These are phyloP conservation scores for Aphodius sticticus DNA, from an alignment of 2,888 invertebrate species.

Conservation along the genomic window DNA sequence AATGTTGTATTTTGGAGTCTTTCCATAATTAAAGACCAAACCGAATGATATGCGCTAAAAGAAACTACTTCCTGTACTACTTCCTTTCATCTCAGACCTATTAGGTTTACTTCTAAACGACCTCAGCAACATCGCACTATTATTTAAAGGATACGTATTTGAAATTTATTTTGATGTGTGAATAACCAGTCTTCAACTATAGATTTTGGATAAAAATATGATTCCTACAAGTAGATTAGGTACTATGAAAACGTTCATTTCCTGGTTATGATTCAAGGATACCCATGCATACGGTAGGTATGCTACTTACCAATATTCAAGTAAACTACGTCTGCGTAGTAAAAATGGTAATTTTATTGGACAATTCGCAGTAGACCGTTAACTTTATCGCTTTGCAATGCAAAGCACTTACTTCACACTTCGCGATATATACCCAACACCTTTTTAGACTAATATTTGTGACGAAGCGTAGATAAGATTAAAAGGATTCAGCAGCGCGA, in stretches of 20 bases:
- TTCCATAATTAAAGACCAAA: too few relatives aligned
- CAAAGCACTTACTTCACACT: background rate
- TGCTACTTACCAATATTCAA: background rate
- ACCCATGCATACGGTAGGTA: too few relatives aligned
- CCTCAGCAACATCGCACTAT: too few relatives aligned
- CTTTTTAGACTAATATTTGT: background rate
- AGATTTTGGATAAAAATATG: too few relatives aligned
- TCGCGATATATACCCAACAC: background rate
- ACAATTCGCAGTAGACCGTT: background rate
- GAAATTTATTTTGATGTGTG: too few relatives aligned
- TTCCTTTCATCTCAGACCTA: too few relatives aligned
- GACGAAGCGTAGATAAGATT: background rate
- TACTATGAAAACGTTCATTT: background rate
- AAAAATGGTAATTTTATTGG: background rate
- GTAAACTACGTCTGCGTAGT: background rate
- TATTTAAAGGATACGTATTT: too few relatives aligned
- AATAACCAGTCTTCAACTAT: too few relatives aligned
- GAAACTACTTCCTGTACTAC: too few relatives aligned
- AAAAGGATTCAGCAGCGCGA: background rate
- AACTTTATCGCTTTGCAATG: background rate
- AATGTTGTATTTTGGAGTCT: too few relatives aligned
- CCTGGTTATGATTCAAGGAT: background rate
- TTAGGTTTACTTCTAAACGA: too few relatives aligned
- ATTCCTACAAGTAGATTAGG: background rate
- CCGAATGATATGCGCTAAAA: too few relatives aligned